Conservation (phyloP, 2,797 vertebrate species). For the Nannoperca australis region DNA sequence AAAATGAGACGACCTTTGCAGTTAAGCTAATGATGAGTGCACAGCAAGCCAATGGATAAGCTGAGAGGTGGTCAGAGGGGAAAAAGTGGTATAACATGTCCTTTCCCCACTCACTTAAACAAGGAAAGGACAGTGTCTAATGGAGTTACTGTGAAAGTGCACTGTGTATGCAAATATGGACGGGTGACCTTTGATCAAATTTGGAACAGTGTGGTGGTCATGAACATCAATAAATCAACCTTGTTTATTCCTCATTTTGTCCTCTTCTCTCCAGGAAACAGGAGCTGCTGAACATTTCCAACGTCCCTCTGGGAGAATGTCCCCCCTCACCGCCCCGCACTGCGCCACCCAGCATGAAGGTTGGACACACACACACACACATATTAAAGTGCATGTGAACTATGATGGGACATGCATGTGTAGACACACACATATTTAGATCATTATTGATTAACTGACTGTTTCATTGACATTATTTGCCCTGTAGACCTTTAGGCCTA, state of each 20-base stretch:
- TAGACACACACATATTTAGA: conserved; percentile 2
- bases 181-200: conserved; percentile 29
- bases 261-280: conserved; percentile 89
- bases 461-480: conserved; percentile 12
- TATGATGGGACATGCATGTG: background rate
- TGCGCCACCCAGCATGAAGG: conserved; percentile 96
- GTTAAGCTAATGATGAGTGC: background rate
- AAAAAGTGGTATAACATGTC: background rate
- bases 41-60: background rate
- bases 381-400: background rate
- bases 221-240: conserved; percentile 9
- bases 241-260: conserved; percentile 6
- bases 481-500: conserved; percentile 16
- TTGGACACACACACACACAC: conserved; percentile 65
- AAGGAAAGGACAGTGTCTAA: background rate
- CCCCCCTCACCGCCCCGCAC: conserved; percentile 94
- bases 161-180: background rate
- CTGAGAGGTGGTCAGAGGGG: background rate
- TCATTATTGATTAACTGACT: conserved; percentile 33
- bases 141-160: conserved; percentile 18
- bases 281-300: conserved; percentile 92
- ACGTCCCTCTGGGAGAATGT: conserved; percentile 89
- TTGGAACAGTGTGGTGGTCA: background rate
- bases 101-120: background rate
- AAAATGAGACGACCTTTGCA: background rate